Base-by-base conservation (phyloP, 2,113 vertebrate genomes). In the Panurus biarmicus region DNA sequence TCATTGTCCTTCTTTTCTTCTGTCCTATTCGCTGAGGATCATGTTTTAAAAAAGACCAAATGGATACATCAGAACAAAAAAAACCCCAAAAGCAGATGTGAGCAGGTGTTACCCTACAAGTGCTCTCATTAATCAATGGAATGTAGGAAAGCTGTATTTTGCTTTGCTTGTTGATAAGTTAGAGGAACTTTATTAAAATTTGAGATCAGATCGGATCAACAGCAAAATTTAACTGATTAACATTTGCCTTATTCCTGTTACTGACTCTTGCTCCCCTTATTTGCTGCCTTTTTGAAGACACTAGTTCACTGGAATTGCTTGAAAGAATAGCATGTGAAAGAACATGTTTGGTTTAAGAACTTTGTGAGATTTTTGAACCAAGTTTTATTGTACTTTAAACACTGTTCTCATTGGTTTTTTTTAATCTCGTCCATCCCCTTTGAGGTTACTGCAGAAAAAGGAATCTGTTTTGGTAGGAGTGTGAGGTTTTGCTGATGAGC, bases 341-440 rank as follows among this genome's bases (percentile, higher is more conserved):
- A 51, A 6, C 54, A 29, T 1, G 0, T 65, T 81, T 80, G 19
- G 15, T 9, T 89, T 70, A 31, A 66, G 51, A 62, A 26, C 2
- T 1, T 2, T 6, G 8, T 10, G 16, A 4, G 0, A 22, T 42
- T 74, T 94, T 58, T 74, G 15, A 56, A 24, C 14, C 2, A 38
- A 31, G 22, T 36, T 79, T 7, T 69, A 5, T 56, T 83, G 29
- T n/a, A 47, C 69, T 44, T 47, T 16, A 48, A 10, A 29, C 28
- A 6, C 31, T 57, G 10, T 6, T 70, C n/a, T 40, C 10, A 6
- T 19, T n/a, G 20, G 6, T 74, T 9, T 71, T 35, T 64, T 66
- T 75, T 50, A 31, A 2, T 36, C 13, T 44, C 0, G 0, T 16
- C 2, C 5, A 24, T 42, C 21, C 13, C 4, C 13, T 4, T 0